Evolutionary conservation across 2,797 vertebrate species (phyloP).

Genomic region (Acanthornis magna): DNA sequence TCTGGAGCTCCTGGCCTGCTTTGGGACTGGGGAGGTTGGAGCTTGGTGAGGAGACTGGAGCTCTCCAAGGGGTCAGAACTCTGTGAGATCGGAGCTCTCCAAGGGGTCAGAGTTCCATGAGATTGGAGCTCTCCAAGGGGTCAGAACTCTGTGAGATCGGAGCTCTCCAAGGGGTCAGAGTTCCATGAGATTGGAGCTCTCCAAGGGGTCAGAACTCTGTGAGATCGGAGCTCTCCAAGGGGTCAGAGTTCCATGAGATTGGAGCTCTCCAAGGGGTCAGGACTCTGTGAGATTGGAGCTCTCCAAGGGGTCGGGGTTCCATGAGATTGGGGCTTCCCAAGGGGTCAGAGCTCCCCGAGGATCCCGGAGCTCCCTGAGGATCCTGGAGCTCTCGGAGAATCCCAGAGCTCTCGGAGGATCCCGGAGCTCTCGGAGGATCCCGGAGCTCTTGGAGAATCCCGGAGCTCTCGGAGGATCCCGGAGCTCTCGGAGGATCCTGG

Average conservation of each 20-base stretch:
- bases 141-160: not conserved
- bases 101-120: no score
- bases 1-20: accelerated
- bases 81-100: not conserved
- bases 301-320: not conserved
- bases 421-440: no score
- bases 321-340: not conserved
- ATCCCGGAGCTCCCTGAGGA: not conserved
- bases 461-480: no score
- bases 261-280: accelerated
- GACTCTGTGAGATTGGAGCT: not conserved
- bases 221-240: no score
- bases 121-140: no score
- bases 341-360: no score
- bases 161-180: not conserved
- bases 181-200: not conserved
- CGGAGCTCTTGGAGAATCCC: no score
- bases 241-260: no score
- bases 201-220: no score
- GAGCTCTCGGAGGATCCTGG: no score
- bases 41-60: not conserved
- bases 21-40: not conserved
- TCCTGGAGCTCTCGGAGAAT: no score
- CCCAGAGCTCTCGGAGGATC: no score
- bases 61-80: not conserved